Base-by-base conservation (phyloP, 2,888 invertebrate genomes). In the Thecophora atra region DNA sequence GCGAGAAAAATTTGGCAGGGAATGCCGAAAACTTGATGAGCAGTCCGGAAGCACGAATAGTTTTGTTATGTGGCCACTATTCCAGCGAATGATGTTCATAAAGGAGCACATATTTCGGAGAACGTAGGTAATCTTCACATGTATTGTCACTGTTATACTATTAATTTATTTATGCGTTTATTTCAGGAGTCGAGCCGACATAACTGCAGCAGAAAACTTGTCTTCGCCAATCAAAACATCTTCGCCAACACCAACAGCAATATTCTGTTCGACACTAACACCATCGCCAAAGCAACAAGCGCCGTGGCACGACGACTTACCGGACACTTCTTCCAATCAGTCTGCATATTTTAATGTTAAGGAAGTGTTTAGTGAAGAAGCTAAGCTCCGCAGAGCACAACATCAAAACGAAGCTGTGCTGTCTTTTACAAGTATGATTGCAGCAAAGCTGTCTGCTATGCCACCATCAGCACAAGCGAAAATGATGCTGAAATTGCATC, bases 401-500 rank as follows among this genome's bases (percentile, higher is more conserved):
- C 19, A 8, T 21, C 21, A 21, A 19, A 54, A 54, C 54, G 54
- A 54, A 54, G 54, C 54, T 8, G 5, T 54, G 21, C 5, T n/a
- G 6, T 19, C 21, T 11, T 54, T 54, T 8, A 54, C 54, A 6
- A 19, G 21, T 21, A 54, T 54, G 54, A 21, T 54, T 6, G 54
- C 21, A 21, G 54, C 19, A 21, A 54, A 54, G n/a, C 54, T 54
- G 5, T 54, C 54, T 1, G 21, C 19, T 3, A 54, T 54, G 54
- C 19, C 4, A 21, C 3, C 54, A 54, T 19, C 54, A 5, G 21
- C 5, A 21, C 54, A 54, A 54, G n/a, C 24, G 21, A 19, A 21
- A 21, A 54, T 21, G n/a, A 54, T 54, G 54, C 54, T 54, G 19
- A 54, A 6, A 21, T 54, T 54, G 21, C 54, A 54, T 21, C 54